Conservation (phyloP, 2,888 invertebrate genomes). For the Oscheius sp. region DNA sequence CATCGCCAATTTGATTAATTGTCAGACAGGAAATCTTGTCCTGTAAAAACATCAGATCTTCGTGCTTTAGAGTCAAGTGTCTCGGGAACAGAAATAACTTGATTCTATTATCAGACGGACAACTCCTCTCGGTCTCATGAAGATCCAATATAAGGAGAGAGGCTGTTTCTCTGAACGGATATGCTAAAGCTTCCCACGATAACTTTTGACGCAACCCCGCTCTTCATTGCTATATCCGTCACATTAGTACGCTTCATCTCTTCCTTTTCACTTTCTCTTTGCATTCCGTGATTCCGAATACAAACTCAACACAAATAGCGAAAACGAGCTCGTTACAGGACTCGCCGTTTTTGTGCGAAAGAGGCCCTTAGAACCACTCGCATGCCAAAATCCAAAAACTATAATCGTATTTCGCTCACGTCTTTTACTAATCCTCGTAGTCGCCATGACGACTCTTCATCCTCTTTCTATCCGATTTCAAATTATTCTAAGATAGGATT, state of each 20-base stretch:
- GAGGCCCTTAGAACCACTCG: not conserved
- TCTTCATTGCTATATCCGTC: constrained; percentile 19
- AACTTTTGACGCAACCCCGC: not conserved
- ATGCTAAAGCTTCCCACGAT: too few species aligned
- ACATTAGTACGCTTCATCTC: constrained; percentile 11
- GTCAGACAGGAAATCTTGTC: too few species aligned
- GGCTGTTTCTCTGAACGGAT: too few species aligned
- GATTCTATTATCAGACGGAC: constrained; percentile 5
- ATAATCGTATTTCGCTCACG: not conserved
- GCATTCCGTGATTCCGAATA: not conserved
- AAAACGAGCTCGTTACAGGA: not conserved
- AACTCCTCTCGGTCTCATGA: not conserved
- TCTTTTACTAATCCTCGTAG: constrained; percentile 14
- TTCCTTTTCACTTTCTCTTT: constrained; percentile 11
- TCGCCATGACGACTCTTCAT: constrained; percentile 25
- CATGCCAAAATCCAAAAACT: not conserved
- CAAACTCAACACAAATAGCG: not conserved
- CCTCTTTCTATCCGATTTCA: constrained; percentile 1
- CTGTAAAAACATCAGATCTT: too few species aligned
- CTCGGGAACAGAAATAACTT: not conserved
- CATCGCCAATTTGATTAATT: too few species aligned
- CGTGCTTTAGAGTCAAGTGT: too few species aligned
- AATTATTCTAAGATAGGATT: not conserved
- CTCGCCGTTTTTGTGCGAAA: constrained; percentile 4
- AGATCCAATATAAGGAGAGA: not conserved